Base-by-base conservation (phyloP, 2,113 vertebrate genomes). In the Argyrosomus japonicus region DNA sequence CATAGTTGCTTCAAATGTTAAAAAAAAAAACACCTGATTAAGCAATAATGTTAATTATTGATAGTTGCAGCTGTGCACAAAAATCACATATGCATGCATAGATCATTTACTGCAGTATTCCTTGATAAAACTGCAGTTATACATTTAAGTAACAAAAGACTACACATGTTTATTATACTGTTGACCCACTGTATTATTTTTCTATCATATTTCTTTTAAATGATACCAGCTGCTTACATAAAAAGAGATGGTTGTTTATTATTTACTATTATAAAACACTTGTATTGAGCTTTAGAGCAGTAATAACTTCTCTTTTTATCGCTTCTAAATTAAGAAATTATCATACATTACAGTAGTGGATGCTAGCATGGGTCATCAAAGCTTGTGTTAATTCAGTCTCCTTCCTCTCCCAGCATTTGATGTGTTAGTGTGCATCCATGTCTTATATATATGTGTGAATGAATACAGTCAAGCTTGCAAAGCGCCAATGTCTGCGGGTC, bases 401-500 rank as follows among this genome's bases (percentile, higher is more conserved):
- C 36, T 23, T 5, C 51, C 48, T 65, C 45, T 74, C 11, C 2
- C 27, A 23, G 67, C 25, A 36, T 76, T 25, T 58, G 23, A 3
- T n/a, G 54, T 70, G 58, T 32, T 68, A 15, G 56, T 65, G 43
- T 69, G 36, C 11, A 11, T 58, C 45, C 50, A 6, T 61, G 18
- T 71, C 72, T 77, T 54, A 18, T 68, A 15, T 19, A 50, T 23
- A 13, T 69, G 62, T 60, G 76, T 64, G 73, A 87, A 65, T 0
- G 8, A 40, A 29, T 6, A 13, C 48, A 91, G 72, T 79, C 77
- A 48, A 40, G 75, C 70, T 60, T 75, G 76, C 72, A 71, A 73
- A 69, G 78, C 79, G 48, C 53, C 40, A 57, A 36, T 62, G 74
- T 68, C 21, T 45, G 65, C 6, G 4, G 83, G 85, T 92, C 78